Evolutionary conservation across 2,888 invertebrate species (phyloP).

Genomic region (Agrotis clavis): DNA sequence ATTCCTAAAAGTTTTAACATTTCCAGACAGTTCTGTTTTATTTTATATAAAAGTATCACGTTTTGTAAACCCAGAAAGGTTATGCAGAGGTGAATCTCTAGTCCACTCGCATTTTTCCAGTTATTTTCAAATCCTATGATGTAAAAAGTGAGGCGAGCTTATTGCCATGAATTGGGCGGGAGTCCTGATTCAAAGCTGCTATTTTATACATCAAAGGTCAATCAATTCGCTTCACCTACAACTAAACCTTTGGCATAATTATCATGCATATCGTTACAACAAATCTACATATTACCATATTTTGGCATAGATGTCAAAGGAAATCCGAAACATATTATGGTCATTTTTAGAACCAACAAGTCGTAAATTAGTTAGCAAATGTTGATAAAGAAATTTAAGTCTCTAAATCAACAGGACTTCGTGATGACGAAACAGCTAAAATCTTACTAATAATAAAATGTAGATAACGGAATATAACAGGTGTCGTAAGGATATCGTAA

Average conservation of each 20-base stretch:
- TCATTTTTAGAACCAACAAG: not conserved
- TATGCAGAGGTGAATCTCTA: not conserved
- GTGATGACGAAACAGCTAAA: slow-evolving; percentile 1
- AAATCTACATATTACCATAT: slow-evolving; percentile 20
- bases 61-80: not conserved
- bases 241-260: slow-evolving; percentile 26
- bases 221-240: slow-evolving; percentile 9
- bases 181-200: too few species aligned
- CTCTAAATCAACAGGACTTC: not conserved
- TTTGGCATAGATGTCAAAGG: slow-evolving; percentile 12
- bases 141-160: not conserved
- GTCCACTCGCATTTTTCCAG: not conserved
- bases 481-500: slow-evolving; percentile 49
- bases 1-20: slow-evolving; percentile 40
- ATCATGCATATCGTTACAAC: slow-evolving; percentile 8
- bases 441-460: slow-evolving; percentile 25
- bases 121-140: not conserved
- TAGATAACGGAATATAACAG: slow-evolving; percentile 33
- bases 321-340: slow-evolving; percentile 29
- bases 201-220: slow-evolving; percentile 17
- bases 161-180: not conserved
- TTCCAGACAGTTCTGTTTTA: slow-evolving; percentile 32
- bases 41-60: slow-evolving; percentile 11
- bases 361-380: not conserved
- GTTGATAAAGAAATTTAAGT: not conserved